Base-by-base conservation (phyloP, 2,113 vertebrate genomes). In the Coptodon bakossiorum region DNA sequence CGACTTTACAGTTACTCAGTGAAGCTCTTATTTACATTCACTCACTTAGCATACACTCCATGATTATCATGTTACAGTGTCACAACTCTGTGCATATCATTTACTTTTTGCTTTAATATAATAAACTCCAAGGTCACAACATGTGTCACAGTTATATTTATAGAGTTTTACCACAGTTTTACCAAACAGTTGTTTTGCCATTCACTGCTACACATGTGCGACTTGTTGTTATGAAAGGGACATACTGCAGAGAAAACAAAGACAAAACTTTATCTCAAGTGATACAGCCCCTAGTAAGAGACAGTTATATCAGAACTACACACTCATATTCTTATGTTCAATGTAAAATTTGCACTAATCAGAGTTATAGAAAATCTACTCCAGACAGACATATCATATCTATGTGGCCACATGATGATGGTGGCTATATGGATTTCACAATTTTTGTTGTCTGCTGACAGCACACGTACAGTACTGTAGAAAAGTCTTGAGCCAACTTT, bases 301-400 rank as follows among this genome's bases (percentile, higher is more conserved):
- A 1, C 38, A 71, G 13, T 43, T 17, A 17, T 76, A 82, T 87
- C 80, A 63, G 43, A 57, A 27, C 78, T 45, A 59, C 86, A 36
- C 8, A 45, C 24, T 43, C 22, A 52, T 79, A 29, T 59, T 56
- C 54, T 80, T 81, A 19, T 63, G 16, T 78, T 52, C 17, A 4
- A 11, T 53, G 61, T 38, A 13, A 34, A 79, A 86, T 90, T 31
- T 84, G 86, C 84, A 43, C 56, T 71, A 45, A 88, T 94, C 88
- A 94, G 93, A 92, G 86, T 84, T 38, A 63, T 59, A 81, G 88
- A 84, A 93, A 93, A 94, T 93, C 85, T 86, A 88, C 63, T 79
- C 80, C 80, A 78, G 80, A 88, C 85, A 86, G 52, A 34, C 61
- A 52, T 73, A 86, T 83, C n/a, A 29, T 11, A 84, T 73, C 45